A percentile compares a stretch with the other conserved stretches of the same genome.
Evolutionary conservation across 2,113 vertebrate genomes (phyloP).

Genomic region (Pachypanchax playfairii): DNA sequence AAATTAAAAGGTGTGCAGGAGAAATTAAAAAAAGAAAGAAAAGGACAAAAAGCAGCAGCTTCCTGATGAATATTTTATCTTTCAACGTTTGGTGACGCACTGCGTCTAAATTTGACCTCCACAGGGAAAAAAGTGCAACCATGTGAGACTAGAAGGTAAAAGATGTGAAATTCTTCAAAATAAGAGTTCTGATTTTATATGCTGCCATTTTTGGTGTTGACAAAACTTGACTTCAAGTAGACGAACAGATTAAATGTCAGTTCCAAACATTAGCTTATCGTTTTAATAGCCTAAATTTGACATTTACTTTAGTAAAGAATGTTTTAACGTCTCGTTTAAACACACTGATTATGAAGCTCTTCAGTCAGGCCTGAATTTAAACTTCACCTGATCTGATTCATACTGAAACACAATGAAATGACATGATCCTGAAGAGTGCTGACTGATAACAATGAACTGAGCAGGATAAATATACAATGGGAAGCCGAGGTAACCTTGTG

Average conservation of each 20-base stretch:
- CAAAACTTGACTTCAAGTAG: not conserved
- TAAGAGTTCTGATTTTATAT: too few species aligned
- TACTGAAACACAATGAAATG: conserved; percentile 19
- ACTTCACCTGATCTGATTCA: not conserved
- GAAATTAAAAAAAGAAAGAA: not conserved
- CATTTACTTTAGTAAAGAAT: too few species aligned
- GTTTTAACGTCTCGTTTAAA: too few species aligned
- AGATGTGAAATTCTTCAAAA: not conserved
- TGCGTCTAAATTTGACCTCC: not conserved
- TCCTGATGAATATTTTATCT: not conserved
- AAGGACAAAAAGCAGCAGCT: not conserved
- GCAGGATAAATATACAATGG: not conserved
- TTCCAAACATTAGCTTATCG: not conserved
- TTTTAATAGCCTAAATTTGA: too few species aligned
- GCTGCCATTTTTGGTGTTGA: too few species aligned
- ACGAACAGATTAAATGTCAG: too few species aligned
- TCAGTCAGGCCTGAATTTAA: too few species aligned
- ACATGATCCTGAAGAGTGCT: not conserved
- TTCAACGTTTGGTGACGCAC: not conserved
- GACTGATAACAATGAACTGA: not conserved
- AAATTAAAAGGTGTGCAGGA: not conserved
- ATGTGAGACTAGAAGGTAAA: not conserved
- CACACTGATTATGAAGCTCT: too few species aligned
- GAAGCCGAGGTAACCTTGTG: not conserved
- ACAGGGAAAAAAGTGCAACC: not conserved